phyloP scores from a whole-genome alignment of 2,113 vertebrate genomes.

The Macrotis lagotis region DNA sequence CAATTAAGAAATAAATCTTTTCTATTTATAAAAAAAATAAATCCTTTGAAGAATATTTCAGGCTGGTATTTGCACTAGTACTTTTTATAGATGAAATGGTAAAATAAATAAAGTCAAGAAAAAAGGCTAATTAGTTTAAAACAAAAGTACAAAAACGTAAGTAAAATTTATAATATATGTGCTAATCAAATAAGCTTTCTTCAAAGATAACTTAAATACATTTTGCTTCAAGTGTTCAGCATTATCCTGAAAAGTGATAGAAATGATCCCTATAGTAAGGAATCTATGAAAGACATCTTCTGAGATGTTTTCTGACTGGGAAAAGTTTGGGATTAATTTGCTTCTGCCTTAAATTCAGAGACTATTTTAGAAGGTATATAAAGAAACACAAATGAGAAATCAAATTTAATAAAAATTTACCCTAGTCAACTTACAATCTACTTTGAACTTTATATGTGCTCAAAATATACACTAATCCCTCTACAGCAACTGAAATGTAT shows the following conservation, averaged over 20 bases:
- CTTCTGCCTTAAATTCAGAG: constrained; percentile 33
- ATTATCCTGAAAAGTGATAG: constrained; percentile 1
- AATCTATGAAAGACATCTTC: background rate
- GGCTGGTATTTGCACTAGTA: constrained; percentile 44
- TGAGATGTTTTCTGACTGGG: constrained; percentile 23
- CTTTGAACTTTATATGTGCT: constrained; percentile 47
- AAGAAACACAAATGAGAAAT: constrained; percentile 42
- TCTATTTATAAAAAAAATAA: constrained; percentile 43
- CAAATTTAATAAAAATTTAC: background rate
- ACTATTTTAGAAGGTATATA: constrained; percentile 40
- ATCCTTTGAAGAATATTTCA: constrained; percentile 31
- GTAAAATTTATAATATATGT: constrained; percentile 39
- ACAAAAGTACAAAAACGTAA: constrained; percentile 48
- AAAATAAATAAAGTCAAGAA: background rate
- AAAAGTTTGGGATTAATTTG: constrained; percentile 2
- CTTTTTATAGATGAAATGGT: background rate
- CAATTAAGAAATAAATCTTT: constrained; percentile 40
- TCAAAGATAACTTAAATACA: background rate
- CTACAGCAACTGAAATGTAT: constrained; percentile 15
- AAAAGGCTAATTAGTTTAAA: constrained; percentile 34
- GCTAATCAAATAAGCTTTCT: constrained; percentile 12
- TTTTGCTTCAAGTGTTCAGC: constrained; percentile 31
- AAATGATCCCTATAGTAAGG: constrained; percentile 7
- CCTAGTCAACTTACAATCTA: background rate
- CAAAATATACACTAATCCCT: constrained; percentile 35